Percentiles rank a stretch among this genome's conserved stretches.
Evolutionary conservation across 2,888 invertebrate species (phyloP).

Genomic region (Drosophila mettleri): DNA sequence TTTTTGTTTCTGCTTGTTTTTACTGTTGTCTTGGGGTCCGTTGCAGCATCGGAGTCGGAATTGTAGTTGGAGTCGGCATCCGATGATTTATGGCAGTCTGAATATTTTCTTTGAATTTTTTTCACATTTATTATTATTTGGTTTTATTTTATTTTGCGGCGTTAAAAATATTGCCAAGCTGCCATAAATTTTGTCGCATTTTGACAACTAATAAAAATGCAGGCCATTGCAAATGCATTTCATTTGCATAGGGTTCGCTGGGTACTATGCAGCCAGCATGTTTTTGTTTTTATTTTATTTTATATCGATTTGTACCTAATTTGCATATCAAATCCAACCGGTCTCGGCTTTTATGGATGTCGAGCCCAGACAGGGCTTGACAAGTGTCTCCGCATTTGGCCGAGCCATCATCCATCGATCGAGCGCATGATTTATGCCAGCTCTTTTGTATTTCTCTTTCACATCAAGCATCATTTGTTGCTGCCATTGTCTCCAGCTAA

Average conservation of each 20-base stretch:
- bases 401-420: constrained; percentile 10
- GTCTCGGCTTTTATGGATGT: constrained; percentile 39
- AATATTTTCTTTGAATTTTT: constrained; percentile 54
- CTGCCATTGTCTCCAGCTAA: constrained; percentile 58
- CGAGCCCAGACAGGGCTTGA: constrained; percentile 52
- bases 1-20: constrained; percentile 32
- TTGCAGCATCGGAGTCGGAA: constrained; percentile 21
- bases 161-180: constrained; percentile 74
- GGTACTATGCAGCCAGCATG: constrained; percentile 4
- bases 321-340: constrained; percentile 60
- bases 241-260: constrained; percentile 50
- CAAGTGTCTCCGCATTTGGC: constrained; percentile 63
- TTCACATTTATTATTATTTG: constrained; percentile 23
- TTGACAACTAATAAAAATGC: constrained; percentile 80
- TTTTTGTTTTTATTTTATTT: constrained; percentile 13
- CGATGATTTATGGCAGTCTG: constrained; percentile 62
- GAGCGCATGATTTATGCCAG: constrained; percentile 62
- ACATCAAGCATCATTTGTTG: constrained; percentile 30
- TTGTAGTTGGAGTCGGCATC: constrained; percentile 38
- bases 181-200: constrained; percentile 75
- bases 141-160: constrained; percentile 51
- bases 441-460: constrained; percentile 28
- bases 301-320: constrained; percentile 65
- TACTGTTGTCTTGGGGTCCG: constrained; percentile 39
- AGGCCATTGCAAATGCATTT: constrained; percentile 65